Base-by-base conservation (phyloP, 2,888 invertebrate species). In the Escarpia spicata region DNA sequence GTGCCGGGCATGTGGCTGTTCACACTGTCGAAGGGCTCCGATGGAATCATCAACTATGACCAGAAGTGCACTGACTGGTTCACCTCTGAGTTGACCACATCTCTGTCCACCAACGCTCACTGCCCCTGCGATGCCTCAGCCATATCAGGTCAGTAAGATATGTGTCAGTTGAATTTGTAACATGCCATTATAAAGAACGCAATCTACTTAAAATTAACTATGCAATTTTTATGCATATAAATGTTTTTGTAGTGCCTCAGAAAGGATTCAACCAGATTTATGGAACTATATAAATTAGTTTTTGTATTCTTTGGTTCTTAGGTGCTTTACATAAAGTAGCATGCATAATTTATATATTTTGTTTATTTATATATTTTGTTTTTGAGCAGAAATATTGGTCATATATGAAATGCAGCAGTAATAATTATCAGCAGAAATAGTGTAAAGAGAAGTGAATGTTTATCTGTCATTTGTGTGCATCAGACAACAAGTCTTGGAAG, bases 61-160 rank as follows among this genome's bases (percentile, higher is more conserved):
- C 91, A 37, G 37, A 90, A 90, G 90, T 90, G 90, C 31, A 90
- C 43, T 9, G 91, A 91, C 91, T 91, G 37, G 91, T 91, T 26
- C 75, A 75, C 60, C 4, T 19, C 19, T 0, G 60, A 60, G 60
- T 19, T 60, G 60, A 60, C 60, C 60, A 15, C 15, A 4, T 10
- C 19, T 60, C 75, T 75, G 75, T 26, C 26, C 75, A 75, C 26
- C 26, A 75, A 26, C 4, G 60, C 26, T 75, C 75, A 75, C 75
- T 75, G 26, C 0, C 75, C 26, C 2, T 75, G 26, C 3, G 75
- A 26, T 26, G 75, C 3, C 2, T 75, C 26, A 26, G 26, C 75
- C 26, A 75, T 75, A 75, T 75, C 75, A 75, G 75, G 26, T 75
- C 75, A 75, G 26, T 26, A 15, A 75, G 60, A 26, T 75, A 3